A percentile compares a stretch with the other conserved stretches of the same genome.
phyloP scores from a whole-genome alignment of 2,888 invertebrate species.

The Graphium colonna region DNA sequence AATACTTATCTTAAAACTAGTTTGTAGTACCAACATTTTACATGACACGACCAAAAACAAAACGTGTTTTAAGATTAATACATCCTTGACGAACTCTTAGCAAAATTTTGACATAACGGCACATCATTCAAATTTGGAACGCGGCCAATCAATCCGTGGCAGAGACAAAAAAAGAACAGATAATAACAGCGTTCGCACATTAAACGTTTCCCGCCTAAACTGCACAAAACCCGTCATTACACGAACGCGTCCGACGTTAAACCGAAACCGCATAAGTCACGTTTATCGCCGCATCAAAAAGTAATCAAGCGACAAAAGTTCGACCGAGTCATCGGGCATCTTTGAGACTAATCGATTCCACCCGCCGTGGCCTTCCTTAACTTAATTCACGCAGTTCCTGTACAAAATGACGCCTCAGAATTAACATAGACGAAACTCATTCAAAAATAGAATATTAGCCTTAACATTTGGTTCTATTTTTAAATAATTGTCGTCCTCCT shows the following conservation, averaged over 20 bases:
- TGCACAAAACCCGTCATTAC: conserved; percentile 68
- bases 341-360: conserved; percentile 64
- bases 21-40: too few species aligned
- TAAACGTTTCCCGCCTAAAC: conserved; percentile 61
- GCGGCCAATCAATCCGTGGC: neutral
- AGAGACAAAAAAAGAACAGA: conserved; percentile 39
- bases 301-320: conserved; percentile 75
- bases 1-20: too few species aligned
- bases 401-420: conserved; percentile 30
- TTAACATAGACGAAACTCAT: neutral
- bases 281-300: conserved; percentile 77
- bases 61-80: too few species aligned
- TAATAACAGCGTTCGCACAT: conserved; percentile 64
- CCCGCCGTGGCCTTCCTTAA: conserved; percentile 52
- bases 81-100: too few species aligned
- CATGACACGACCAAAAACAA: too few species aligned
- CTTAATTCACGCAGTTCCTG: conserved; percentile 49
- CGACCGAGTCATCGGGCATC: conserved; percentile 56
- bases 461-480: too few species aligned
- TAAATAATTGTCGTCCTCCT: too few species aligned
- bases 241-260: conserved; percentile 58
- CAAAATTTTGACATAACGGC: neutral
- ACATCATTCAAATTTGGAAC: neutral
- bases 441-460: neutral
- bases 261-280: conserved; percentile 75